phyloP scores from a whole-genome alignment of 2,888 invertebrate genomes.

The Mayetiola destructor region DNA sequence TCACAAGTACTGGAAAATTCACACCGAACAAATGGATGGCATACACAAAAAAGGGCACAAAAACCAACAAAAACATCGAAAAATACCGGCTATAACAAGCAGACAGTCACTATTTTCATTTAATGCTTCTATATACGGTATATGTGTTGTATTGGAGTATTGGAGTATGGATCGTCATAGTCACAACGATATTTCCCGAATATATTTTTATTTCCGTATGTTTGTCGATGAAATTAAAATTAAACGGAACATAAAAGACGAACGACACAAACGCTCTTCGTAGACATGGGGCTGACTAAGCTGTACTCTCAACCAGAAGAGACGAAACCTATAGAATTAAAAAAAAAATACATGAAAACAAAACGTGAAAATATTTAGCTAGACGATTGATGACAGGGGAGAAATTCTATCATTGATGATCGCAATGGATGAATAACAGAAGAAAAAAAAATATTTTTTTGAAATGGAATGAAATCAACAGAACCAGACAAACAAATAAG shows the following conservation, averaged over 20 bases:
- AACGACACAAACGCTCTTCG: not conserved
- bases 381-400: too few relatives aligned
- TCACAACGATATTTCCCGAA: not conserved
- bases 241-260: not conserved
- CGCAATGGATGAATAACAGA: not conserved
- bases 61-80: too few relatives aligned
- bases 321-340: not conserved
- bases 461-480: too few relatives aligned
- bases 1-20: not conserved
- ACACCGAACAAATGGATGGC: conserved; percentile 1
- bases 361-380: not conserved
- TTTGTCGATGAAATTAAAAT: conserved; percentile 11
- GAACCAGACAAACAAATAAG: too few relatives aligned
- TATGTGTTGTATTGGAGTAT: too few relatives aligned
- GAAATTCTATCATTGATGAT: conserved; percentile 1
- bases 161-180: too few relatives aligned
- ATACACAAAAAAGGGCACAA: not conserved
- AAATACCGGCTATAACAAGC: too few relatives aligned
- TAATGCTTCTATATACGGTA: too few relatives aligned
- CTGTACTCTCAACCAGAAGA: conserved; percentile 6
- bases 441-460: not conserved
- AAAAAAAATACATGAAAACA: not conserved
- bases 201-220: not conserved
- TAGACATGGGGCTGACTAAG: not conserved
- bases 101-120: too few relatives aligned